These are phyloP conservation scores for Tethea ocularis DNA, from an alignment of 2,888 invertebrate species.

Conservation along the genomic window DNA sequence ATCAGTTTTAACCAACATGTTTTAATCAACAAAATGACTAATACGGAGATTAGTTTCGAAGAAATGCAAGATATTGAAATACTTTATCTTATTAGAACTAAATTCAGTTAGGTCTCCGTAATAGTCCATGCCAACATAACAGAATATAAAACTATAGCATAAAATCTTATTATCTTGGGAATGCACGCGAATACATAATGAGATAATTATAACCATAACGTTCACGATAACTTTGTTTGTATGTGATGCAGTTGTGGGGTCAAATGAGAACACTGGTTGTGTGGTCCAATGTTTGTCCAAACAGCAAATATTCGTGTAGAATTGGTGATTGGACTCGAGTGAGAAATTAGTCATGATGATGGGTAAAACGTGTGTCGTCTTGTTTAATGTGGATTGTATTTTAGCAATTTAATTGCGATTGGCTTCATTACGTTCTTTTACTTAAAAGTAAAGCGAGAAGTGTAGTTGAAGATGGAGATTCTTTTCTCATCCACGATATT, in stretches of 20 bases:
- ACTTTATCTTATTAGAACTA: background rate
- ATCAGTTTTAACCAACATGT: too few species aligned
- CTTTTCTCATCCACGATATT: too few species aligned
- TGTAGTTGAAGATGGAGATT: too few species aligned
- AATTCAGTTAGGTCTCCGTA: background rate
- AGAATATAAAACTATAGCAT: conserved; percentile 18
- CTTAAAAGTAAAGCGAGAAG: too few species aligned
- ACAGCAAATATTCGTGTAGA: background rate
- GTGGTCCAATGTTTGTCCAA: conserved; percentile 6
- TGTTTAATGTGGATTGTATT: background rate
- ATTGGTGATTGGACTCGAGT: background rate
- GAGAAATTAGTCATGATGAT: background rate
- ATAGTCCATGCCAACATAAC: background rate
- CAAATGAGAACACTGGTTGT: conserved; percentile 18
- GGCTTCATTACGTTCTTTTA: too few species aligned
- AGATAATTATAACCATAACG: conserved; percentile 39
- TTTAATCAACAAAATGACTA: background rate
- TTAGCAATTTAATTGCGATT: background rate
- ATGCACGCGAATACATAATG: conserved; percentile 29
- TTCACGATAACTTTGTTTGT: conserved; percentile 29
- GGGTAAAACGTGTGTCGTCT: background rate
- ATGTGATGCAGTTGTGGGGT: conserved; percentile 26
- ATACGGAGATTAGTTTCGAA: too few species aligned
- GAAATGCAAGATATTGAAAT: too few species aligned
- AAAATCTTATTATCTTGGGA: conserved; percentile 32